Evolutionary conservation across 2,888 invertebrate genomes (phyloP).

Genomic region (Campoplex nolae): DNA sequence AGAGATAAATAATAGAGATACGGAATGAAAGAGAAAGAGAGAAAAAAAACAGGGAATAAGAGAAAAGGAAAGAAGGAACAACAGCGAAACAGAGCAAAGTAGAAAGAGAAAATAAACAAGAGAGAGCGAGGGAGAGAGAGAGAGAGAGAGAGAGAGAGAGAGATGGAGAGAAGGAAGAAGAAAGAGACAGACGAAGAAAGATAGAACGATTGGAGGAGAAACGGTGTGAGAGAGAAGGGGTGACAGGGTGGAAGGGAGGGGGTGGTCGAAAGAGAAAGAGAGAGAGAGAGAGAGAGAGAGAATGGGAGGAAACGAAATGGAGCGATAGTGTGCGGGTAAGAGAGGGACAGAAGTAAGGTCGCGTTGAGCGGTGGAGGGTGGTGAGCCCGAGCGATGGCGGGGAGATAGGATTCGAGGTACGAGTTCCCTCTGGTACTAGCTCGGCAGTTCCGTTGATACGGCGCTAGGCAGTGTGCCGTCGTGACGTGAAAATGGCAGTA

Average conservation of each 20-base stretch:
- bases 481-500: slow-evolving; percentile 80
- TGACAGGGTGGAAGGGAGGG: background rate
- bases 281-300: background rate
- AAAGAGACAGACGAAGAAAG: slow-evolving; percentile 15
- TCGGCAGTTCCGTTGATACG: slow-evolving; percentile 76
- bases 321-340: slow-evolving; percentile 43
- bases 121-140: background rate
- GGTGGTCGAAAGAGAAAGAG: too few species aligned
- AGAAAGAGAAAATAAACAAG: slow-evolving; percentile 22
- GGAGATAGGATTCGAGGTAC: slow-evolving; percentile 69
- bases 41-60: too few species aligned
- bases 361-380: slow-evolving; percentile 63
- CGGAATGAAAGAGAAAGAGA: background rate
- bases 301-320: slow-evolving; percentile 3
- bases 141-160: background rate
- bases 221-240: too few species aligned
- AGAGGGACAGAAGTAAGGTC: slow-evolving; percentile 53
- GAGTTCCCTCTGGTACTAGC: slow-evolving; percentile 67
- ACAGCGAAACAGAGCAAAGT: background rate
- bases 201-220: too few species aligned
- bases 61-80: background rate
- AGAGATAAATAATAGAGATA: background rate
- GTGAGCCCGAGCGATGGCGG: slow-evolving; percentile 62
- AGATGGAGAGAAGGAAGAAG: background rate
- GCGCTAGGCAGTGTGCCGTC: slow-evolving; percentile 74